A percentile compares a stretch with the other conserved stretches of the same genome.
phyloP scores from a whole-genome alignment of 2,888 invertebrate species.

The Acheta domesticus region DNA sequence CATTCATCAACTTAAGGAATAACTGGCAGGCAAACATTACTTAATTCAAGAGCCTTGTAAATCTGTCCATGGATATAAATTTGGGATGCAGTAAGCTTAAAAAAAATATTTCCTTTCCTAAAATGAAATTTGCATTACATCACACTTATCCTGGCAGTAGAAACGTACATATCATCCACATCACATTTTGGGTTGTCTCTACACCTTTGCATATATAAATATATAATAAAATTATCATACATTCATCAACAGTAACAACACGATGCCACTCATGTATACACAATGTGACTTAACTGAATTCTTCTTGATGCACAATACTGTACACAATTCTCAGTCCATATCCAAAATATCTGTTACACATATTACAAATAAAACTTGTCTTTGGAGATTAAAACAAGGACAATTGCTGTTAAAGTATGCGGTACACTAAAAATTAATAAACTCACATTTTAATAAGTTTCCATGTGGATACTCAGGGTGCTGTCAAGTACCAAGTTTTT shows the following conservation, averaged over 20 bases:
- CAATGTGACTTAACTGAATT: slow-evolving; percentile 18
- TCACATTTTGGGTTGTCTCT: slow-evolving; percentile 18
- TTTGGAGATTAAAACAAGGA: neutral
- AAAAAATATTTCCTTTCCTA: slow-evolving; percentile 18
- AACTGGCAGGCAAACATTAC: slow-evolving; percentile 19
- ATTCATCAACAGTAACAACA: slow-evolving; percentile 34
- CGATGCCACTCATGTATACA: neutral
- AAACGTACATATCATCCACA: slow-evolving; percentile 18
- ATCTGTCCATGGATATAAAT: neutral
- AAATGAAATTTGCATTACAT: slow-evolving; percentile 1
- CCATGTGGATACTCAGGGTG: neutral
- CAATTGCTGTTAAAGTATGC: too few relatives aligned
- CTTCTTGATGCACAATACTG: neutral
- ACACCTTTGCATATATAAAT: slow-evolving; percentile 27
- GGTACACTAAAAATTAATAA: neutral
- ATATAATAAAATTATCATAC: slow-evolving; percentile 34
- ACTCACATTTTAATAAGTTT: slow-evolving; percentile 10
- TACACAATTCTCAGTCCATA: neutral
- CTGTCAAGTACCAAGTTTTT: neutral
- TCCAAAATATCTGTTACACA: neutral
- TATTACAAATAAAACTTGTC: neutral
- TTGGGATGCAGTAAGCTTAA: slow-evolving; percentile 18
- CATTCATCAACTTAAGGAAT: slow-evolving; percentile 18
- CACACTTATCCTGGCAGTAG: slow-evolving; percentile 8
- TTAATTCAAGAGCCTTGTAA: neutral